Percentiles rank a stretch among this genome's conserved stretches.
Conservation (phyloP, 2,888 invertebrate species). For the Troides helena region DNA sequence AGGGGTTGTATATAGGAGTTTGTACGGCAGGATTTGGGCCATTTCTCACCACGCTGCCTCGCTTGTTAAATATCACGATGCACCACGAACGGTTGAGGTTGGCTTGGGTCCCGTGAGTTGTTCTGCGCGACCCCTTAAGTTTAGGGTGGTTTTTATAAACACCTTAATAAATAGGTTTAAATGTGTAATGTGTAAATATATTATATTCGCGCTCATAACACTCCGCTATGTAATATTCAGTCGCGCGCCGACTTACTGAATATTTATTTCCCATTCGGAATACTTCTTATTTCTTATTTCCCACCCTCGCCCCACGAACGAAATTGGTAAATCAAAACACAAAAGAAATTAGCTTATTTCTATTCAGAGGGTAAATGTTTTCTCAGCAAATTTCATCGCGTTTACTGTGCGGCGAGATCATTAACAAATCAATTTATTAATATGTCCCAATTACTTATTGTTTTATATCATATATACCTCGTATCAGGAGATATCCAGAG, state of each 20-base stretch:
- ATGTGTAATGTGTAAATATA: too few relatives aligned
- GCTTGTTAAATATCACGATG: too few relatives aligned
- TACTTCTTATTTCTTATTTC: constrained; percentile 7
- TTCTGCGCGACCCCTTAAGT: too few relatives aligned
- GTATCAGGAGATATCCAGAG: too few relatives aligned
- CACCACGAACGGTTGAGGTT: too few relatives aligned
- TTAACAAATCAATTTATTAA: constrained; percentile 9
- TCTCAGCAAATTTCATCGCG: constrained; percentile 9
- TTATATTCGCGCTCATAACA: too few relatives aligned
- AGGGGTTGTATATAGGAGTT: neutral
- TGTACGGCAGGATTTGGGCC: neutral
- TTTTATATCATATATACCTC: too few relatives aligned
- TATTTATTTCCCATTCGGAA: neutral
- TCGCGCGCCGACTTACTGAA: neutral
- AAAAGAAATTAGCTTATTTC: constrained; percentile 25
- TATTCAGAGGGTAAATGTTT: constrained; percentile 11
- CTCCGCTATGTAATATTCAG: constrained; percentile 1
- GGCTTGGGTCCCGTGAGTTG: too few relatives aligned
- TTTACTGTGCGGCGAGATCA: constrained; percentile 5
- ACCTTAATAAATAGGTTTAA: too few relatives aligned
- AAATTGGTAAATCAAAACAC: constrained; percentile 27
- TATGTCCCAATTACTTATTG: too few relatives aligned
- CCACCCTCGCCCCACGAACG: neutral
- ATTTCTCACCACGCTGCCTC: too few relatives aligned
- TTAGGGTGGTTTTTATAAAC: too few relatives aligned